Evolutionary conservation across 2,113 vertebrate species (phyloP).

Genomic region (Mus musculus): DNA sequence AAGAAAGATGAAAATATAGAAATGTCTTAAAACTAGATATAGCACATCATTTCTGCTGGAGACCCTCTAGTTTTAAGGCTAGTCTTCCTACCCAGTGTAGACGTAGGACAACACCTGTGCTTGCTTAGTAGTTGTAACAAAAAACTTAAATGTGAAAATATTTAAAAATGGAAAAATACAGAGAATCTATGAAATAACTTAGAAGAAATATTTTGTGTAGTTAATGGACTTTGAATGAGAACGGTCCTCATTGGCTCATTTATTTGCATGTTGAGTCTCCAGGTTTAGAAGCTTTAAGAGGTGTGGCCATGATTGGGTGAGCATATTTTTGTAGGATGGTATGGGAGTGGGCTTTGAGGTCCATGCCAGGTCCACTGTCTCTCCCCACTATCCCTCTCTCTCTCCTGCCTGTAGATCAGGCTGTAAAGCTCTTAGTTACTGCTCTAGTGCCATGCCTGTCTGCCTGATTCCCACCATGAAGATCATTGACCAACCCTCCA

Average conservation of each 20-base stretch:
- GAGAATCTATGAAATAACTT: background rate
- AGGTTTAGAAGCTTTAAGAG: background rate
- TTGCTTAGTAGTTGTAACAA: background rate
- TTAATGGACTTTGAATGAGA: background rate
- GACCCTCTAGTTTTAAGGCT: background rate
- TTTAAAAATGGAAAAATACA: background rate
- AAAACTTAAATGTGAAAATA: background rate
- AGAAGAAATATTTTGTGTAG: background rate
- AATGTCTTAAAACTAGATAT: too few species aligned
- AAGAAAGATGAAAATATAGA: background rate
- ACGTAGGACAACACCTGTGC: background rate
- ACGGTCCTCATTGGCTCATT: background rate
- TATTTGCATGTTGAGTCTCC: background rate
- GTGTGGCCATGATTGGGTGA: background rate
- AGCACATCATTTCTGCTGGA: too few species aligned
- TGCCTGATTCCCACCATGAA: background rate
- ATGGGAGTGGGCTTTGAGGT: background rate
- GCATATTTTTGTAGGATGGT: background rate
- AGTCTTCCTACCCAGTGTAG: too few species aligned
- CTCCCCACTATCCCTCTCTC: background rate
- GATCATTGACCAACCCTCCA: background rate
- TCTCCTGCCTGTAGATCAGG: background rate
- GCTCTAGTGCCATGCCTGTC: background rate
- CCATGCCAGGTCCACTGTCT: background rate
- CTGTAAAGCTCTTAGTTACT: background rate